Conservation (phyloP, 2,797 vertebrate species). For the Sebastes matsubarae region DNA sequence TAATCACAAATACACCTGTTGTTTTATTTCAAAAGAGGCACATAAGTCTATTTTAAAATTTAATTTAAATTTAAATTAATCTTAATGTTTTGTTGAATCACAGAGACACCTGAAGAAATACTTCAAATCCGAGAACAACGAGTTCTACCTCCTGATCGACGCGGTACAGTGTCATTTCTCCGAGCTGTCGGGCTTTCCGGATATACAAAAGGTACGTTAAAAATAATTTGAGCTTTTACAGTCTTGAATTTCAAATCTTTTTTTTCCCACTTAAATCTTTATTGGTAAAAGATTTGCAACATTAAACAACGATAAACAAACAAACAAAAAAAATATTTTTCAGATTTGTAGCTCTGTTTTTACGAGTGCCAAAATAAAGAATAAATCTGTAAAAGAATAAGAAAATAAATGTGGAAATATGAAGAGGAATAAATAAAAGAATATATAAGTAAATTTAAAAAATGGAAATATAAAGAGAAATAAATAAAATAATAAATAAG, state of each 20-base stretch:
- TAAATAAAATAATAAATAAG: too few relatives aligned
- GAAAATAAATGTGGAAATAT: too few relatives aligned
- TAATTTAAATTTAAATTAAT: too few relatives aligned
- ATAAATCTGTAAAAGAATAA: too few relatives aligned
- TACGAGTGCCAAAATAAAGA: too few relatives aligned
- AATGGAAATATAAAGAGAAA: too few relatives aligned
- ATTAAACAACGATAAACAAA: background rate
- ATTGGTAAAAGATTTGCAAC: background rate
- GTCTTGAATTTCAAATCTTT: background rate
- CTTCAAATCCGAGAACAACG: slow-evolving; percentile 34
- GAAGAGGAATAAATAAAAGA: too few relatives aligned
- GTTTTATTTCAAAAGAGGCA: background rate
- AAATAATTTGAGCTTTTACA: background rate
- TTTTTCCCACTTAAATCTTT: background rate
- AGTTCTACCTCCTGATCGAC: background rate
- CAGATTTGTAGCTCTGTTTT: background rate
- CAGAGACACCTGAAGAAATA: slow-evolving; percentile 62
- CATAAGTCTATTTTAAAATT: background rate
- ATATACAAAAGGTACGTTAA: slow-evolving; percentile 24
- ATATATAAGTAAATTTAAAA: too few relatives aligned
- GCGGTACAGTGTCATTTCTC: slow-evolving; percentile 26
- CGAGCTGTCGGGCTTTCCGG: background rate
- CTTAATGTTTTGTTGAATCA: background rate
- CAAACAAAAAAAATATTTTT: background rate
- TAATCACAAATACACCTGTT: background rate